Evolutionary conservation across 2,888 invertebrate genomes (phyloP).

Genomic region (Megastigmus dorsalis): DNA sequence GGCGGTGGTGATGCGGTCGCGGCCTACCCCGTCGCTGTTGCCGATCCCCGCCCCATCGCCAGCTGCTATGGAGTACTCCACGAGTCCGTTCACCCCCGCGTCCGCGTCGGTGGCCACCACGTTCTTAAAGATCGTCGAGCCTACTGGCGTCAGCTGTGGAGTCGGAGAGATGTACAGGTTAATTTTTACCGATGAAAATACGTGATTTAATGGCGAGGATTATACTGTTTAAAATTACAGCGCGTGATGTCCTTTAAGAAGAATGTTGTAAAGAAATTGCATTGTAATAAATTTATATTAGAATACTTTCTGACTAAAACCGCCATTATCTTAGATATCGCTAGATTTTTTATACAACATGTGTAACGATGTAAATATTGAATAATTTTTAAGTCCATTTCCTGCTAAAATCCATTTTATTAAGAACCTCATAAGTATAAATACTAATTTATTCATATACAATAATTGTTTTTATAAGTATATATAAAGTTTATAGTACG

Average conservation of each 20-base stretch:
- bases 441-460: too few relatives aligned
- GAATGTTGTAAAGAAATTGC: too few relatives aligned
- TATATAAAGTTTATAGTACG: too few relatives aligned
- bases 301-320: neutral
- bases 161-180: neutral
- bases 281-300: too few relatives aligned
- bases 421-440: too few relatives aligned
- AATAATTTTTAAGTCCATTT: too few relatives aligned
- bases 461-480: too few relatives aligned
- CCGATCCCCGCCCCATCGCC: slow-evolving; percentile 78
- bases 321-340: too few relatives aligned
- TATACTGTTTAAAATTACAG: neutral
- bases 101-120: slow-evolving; percentile 88
- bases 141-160: slow-evolving; percentile 87
- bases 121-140: slow-evolving; percentile 89
- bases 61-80: slow-evolving; percentile 89
- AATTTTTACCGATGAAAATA: neutral
- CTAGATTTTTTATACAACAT: too few relatives aligned
- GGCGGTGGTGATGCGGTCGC: slow-evolving; percentile 78
- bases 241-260: neutral
- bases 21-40: slow-evolving; percentile 78
- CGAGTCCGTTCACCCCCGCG: slow-evolving; percentile 90
- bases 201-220: neutral
- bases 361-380: too few relatives aligned
- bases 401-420: too few relatives aligned